A percentile compares a stretch with the other conserved stretches of the same genome.
Evolutionary conservation across 2,797 vertebrate species (phyloP).

Genomic region (Sebastes kiyomatsui): DNA sequence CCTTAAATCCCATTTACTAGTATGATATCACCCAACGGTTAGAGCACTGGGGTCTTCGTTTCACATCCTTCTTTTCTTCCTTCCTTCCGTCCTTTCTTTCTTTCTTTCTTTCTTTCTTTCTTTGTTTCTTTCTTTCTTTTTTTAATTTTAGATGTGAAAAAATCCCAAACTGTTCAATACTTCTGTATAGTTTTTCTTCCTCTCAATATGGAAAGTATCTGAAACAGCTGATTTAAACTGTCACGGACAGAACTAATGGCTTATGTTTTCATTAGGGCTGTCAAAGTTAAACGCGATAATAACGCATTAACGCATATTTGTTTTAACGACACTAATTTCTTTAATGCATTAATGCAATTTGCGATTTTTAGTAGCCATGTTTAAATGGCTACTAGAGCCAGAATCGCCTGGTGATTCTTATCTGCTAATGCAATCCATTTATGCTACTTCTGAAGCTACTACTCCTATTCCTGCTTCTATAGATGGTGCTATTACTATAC

Average conservation of each 20-base stretch:
- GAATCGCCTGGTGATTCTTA: not conserved
- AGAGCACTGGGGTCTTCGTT: not conserved
- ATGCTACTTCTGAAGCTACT: not conserved
- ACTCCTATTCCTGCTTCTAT: not conserved
- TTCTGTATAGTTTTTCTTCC: not conserved
- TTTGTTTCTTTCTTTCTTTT: not conserved
- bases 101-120: too few relatives aligned
- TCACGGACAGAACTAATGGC: not conserved
- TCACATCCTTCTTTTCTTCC: not conserved
- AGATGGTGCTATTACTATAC: not conserved
- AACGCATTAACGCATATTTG: too few relatives aligned
- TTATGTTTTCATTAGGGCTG: too few relatives aligned
- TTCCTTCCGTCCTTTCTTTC: too few relatives aligned
- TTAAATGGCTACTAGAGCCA: not conserved
- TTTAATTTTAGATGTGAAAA: not conserved
- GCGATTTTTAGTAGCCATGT: too few relatives aligned
- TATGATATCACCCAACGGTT: constrained; percentile 4
- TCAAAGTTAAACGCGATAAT: too few relatives aligned
- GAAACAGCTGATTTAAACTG: not conserved
- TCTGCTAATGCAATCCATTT: not conserved
- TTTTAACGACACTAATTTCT: too few relatives aligned
- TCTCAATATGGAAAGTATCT: not conserved
- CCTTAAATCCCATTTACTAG: not conserved
- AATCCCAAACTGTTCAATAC: too few relatives aligned
- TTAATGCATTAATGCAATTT: too few relatives aligned